Evolutionary conservation across 2,797 vertebrate species (phyloP).

Genomic region (Sciaenops ocellatus): DNA sequence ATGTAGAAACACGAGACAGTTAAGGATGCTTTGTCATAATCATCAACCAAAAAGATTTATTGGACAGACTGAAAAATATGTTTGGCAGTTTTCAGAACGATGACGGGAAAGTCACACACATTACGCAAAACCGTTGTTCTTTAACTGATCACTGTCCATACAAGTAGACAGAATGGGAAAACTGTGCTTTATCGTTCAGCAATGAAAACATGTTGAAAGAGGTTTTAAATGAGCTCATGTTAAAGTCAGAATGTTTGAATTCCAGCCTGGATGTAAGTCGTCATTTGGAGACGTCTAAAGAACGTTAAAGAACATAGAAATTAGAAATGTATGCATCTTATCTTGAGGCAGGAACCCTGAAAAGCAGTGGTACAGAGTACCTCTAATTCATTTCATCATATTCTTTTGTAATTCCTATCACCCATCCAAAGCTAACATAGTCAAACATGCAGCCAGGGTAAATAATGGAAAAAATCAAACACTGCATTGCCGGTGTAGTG

Average conservation of each 20-base stretch:
- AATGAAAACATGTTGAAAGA: neutral
- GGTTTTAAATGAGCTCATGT: too few relatives aligned
- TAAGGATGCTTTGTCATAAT: slow-evolving; percentile 31
- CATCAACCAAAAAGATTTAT: slow-evolving; percentile 12
- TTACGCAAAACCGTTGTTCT: neutral
- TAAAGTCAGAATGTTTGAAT: too few relatives aligned
- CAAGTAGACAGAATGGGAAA: neutral
- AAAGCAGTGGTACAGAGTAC: neutral
- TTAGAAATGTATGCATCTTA: too few relatives aligned
- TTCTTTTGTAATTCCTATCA: neutral
- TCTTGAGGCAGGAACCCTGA: neutral
- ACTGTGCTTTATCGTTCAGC: neutral
- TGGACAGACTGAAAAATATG: neutral
- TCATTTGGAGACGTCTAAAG: neutral
- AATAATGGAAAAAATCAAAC: neutral
- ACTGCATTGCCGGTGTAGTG: neutral
- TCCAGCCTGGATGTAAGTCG: neutral
- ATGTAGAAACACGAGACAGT: slow-evolving; percentile 4
- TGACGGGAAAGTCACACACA: neutral
- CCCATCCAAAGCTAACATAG: neutral
- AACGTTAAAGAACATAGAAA: neutral
- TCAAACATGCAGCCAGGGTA: neutral
- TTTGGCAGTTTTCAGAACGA: slow-evolving; percentile 3
- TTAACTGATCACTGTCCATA: neutral
- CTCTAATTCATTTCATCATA: neutral